phyloP scores from a whole-genome alignment of 1,140 invertebrate species.

The Dreissena polymorpha region DNA sequence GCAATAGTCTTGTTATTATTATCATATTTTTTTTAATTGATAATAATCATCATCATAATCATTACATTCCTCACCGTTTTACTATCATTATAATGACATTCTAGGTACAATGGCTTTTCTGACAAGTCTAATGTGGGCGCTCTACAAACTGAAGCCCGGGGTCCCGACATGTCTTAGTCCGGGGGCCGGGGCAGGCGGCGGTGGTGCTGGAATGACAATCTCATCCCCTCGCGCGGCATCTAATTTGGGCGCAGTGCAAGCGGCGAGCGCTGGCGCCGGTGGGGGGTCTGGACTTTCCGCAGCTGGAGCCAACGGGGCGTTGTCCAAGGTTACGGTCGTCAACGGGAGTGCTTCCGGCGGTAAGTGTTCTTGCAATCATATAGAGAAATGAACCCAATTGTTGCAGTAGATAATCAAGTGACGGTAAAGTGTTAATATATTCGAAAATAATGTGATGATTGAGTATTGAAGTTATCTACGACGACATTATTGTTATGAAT shows the following conservation, averaged over 20 bases:
- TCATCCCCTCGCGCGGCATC: constrained; percentile 37
- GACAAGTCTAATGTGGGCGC: constrained; percentile 53
- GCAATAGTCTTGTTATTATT: too few relatives aligned
- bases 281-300: neutral
- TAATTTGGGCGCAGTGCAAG: constrained; percentile 45
- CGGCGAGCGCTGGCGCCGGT: constrained; percentile 37
- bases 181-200: constrained; percentile 36
- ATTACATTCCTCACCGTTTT: too few relatives aligned
- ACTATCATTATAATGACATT: neutral
- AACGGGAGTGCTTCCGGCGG: constrained; percentile 46
- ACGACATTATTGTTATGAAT: too few relatives aligned
- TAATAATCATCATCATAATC: too few relatives aligned
- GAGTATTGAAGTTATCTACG: too few relatives aligned
- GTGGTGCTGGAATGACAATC: constrained; percentile 31
- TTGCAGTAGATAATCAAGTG: too few relatives aligned
- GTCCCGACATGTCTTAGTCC: constrained; percentile 31
- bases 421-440: too few relatives aligned
- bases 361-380: neutral
- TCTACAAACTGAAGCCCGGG: constrained; percentile 48
- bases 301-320: constrained; percentile 18
- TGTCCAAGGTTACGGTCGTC: constrained; percentile 46
- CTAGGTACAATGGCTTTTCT: constrained; percentile 50
- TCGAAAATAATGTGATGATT: too few relatives aligned
- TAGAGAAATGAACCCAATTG: too few relatives aligned
- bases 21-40: too few relatives aligned